Conservation (phyloP, 2,113 vertebrate species). For the Cynopterus brachyotis region DNA sequence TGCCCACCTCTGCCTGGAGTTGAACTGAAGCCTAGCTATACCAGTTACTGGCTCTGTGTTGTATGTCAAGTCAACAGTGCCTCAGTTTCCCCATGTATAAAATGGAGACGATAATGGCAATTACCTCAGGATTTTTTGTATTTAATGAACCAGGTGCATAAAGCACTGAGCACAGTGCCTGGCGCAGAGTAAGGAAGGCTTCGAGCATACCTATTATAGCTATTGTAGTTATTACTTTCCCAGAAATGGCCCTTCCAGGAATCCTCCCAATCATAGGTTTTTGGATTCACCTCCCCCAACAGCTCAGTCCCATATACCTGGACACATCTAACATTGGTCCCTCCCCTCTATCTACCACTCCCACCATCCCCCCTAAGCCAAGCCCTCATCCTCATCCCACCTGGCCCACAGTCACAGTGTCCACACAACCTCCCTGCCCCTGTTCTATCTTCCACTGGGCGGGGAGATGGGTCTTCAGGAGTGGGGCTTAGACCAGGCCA, state of each 20-base stretch:
- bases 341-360: not conserved
- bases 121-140: not conserved
- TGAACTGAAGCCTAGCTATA: not conserved
- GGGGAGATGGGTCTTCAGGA: not conserved
- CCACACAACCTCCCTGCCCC: not conserved
- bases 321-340: not conserved
- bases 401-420: too few relatives aligned
- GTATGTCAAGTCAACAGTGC: not conserved
- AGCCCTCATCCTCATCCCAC: not conserved
- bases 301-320: not conserved
- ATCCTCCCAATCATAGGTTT: not conserved
- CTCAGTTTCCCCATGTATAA: not conserved
- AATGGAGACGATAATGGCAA: not conserved
- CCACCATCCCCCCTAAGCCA: not conserved
- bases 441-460: not conserved
- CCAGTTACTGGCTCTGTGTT: too few relatives aligned
- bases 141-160: not conserved
- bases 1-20: not conserved
- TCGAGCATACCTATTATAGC: accelerated
- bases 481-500: not conserved
- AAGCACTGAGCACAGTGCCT: not conserved
- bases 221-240: not conserved
- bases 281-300: not conserved
- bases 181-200: not conserved
- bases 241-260: not conserved